These are phyloP conservation scores for Polymixis lichenea DNA, from an alignment of 2,888 invertebrate genomes.

Conservation along the genomic window DNA sequence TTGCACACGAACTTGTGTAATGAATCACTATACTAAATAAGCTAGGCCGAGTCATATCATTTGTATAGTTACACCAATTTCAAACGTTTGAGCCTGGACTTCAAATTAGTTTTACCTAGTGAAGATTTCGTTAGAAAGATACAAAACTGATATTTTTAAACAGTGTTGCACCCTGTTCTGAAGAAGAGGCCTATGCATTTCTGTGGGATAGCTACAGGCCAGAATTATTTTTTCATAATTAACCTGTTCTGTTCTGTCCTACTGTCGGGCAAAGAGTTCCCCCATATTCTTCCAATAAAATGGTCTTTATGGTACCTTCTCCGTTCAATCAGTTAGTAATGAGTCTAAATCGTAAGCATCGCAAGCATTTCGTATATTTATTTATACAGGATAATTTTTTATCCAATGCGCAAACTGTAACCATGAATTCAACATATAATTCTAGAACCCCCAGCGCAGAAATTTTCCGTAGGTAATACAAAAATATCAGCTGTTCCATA, in stretches of 20 bases:
- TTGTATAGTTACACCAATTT: background rate
- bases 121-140: background rate
- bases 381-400: too few relatives aligned
- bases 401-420: too few relatives aligned
- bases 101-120: background rate
- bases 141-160: background rate
- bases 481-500: too few relatives aligned
- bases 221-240: background rate
- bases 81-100: background rate
- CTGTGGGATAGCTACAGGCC: background rate
- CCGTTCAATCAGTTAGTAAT: background rate
- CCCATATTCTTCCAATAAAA: too few relatives aligned
- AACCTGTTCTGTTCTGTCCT: too few relatives aligned
- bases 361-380: too few relatives aligned
- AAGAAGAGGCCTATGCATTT: background rate
- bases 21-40: constrained; percentile 30
- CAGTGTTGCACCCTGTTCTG: background rate
- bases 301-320: too few relatives aligned
- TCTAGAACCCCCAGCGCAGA: too few relatives aligned
- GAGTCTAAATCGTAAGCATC: background rate
- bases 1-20: constrained; percentile 26
- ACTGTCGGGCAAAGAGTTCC: background rate
- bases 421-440: too few relatives aligned
- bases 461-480: too few relatives aligned
- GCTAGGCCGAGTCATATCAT: background rate